Conservation (phyloP, 2,113 vertebrate species). For the Uria aalge region DNA sequence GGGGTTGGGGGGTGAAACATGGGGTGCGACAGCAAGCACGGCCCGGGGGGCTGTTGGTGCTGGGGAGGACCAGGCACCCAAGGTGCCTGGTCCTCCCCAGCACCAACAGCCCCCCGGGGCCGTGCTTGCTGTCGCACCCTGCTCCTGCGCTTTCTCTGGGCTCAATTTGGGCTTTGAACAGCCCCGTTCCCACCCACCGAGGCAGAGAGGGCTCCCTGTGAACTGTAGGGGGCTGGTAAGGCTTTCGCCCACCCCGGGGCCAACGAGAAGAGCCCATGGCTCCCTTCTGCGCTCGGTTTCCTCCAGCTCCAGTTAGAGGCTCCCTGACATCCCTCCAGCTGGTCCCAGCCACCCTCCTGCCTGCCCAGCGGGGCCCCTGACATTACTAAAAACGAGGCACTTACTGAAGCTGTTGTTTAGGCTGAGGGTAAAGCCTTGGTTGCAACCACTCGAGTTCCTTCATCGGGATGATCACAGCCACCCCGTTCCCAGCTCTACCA, state of each 20-base stretch:
- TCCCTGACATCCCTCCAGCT: not conserved
- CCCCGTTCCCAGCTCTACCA: fast-evolving
- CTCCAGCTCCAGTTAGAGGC: not conserved
- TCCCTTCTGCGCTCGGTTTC: not conserved
- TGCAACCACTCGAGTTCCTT: not conserved
- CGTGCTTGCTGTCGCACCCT: no score
- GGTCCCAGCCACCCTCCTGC: not conserved
- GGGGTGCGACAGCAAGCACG: no score
- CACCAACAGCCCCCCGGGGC: not conserved
- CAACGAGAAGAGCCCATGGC: not conserved
- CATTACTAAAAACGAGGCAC: fast-evolving
- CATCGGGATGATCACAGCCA: not conserved
- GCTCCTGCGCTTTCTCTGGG: fast-evolving
- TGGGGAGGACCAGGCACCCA: not conserved
- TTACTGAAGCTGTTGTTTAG: not conserved
- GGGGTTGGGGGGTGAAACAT: not conserved
- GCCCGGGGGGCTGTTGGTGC: not conserved
- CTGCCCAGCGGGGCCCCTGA: not conserved
- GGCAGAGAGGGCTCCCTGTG: not conserved
- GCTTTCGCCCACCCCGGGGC: fast-evolving
- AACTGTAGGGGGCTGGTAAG: fast-evolving
- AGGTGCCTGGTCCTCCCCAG: not conserved
- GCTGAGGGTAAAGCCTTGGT: not conserved
- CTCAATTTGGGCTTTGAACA: not conserved
- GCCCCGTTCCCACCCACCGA: not conserved